Percentiles rank a stretch among this genome's conserved stretches.
Evolutionary conservation across 1,140 invertebrate species (phyloP).

Genomic region (Ridgeia piscesae): DNA sequence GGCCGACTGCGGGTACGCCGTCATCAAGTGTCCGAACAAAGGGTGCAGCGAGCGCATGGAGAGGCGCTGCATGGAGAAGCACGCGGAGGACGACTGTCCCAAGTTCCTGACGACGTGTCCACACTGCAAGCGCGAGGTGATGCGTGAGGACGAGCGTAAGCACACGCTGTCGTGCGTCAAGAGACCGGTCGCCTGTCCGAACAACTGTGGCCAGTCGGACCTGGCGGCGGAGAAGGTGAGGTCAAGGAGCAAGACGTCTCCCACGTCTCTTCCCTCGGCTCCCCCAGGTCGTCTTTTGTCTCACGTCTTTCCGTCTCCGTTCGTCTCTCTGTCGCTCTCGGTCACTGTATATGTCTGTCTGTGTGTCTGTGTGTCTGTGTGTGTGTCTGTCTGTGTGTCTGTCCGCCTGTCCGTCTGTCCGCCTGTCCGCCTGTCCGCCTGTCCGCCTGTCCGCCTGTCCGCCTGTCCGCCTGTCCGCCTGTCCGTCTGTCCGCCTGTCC

Average conservation of each 20-base stretch:
- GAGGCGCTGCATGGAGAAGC: conserved; percentile 44
- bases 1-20: not conserved
- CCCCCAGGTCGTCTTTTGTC: not conserved
- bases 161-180: conserved; percentile 69
- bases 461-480: not conserved
- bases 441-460: no score
- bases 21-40: not conserved
- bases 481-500: not conserved
- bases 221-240: conserved; percentile 76
- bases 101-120: conserved; percentile 79
- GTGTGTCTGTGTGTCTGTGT: not conserved
- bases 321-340: not conserved
- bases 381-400: not conserved
- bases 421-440: no score
- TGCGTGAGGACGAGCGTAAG: conserved; percentile 32
- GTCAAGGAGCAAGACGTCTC: not conserved
- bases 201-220: conserved; percentile 73
- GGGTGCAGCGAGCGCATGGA: not conserved
- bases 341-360: not conserved
- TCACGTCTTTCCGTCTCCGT: not conserved
- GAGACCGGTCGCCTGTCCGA: conserved; percentile 79
- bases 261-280: not conserved
- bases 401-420: no score
- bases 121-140: conserved; percentile 70
- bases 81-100: conserved; percentile 83